Conservation (phyloP, 2,888 invertebrate genomes). For the Phyto melanocephala region DNA sequence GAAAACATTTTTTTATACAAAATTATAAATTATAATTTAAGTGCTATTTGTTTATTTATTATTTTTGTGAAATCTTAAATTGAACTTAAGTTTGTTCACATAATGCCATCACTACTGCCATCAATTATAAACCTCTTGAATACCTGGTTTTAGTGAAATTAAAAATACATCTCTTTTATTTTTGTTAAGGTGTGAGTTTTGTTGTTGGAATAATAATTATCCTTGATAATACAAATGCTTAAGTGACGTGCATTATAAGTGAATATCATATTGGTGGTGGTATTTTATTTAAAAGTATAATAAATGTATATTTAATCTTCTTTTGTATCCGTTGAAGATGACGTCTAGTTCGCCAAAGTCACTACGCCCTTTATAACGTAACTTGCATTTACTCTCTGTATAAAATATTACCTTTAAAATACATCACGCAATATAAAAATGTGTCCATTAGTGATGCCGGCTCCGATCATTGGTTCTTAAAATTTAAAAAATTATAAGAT, state of each 20-base stretch:
- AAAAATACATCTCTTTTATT: slow-evolving; percentile 10
- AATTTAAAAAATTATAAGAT: no score
- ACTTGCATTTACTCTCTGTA: slow-evolving; percentile 9
- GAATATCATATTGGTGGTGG: slow-evolving; percentile 6
- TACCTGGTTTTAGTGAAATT: slow-evolving; percentile 13
- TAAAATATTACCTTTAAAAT: neutral
- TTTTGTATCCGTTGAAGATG: slow-evolving; percentile 23
- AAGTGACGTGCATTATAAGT: slow-evolving; percentile 9
- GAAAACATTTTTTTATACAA: no score
- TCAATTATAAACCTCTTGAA: slow-evolving; percentile 5
- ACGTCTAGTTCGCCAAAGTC: neutral
- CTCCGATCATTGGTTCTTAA: slow-evolving; percentile 36
- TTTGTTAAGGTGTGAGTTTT: neutral
- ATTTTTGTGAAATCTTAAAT: neutral
- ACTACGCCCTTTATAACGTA: neutral
- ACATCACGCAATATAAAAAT: no score
- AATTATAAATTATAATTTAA: no score
- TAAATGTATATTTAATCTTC: slow-evolving; percentile 38
- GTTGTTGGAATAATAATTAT: slow-evolving; percentile 2
- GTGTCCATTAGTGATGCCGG: no score
- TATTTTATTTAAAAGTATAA: slow-evolving; percentile 15
- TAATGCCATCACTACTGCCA: slow-evolving; percentile 22
- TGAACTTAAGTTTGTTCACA: neutral
- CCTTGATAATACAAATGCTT: neutral
- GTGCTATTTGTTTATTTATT: no score